These are phyloP conservation scores for Mastomys coucha DNA, from an alignment of 2,113 vertebrate species.

Conservation along the genomic window DNA sequence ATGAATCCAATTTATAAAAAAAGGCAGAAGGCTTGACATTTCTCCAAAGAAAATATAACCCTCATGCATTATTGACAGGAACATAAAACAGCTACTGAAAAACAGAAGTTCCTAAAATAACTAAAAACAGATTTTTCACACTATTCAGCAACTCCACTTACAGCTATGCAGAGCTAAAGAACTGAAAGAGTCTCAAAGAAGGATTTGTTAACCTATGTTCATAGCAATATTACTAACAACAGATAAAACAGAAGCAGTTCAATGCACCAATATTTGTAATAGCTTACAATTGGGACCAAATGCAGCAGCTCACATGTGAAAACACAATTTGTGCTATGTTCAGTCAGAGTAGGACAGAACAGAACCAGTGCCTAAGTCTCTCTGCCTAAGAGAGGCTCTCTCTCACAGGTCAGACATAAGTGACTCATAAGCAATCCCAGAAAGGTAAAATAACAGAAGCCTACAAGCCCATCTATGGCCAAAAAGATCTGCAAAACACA, in stretches of 20 bases:
- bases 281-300: slow-evolving; percentile 48
- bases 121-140: slow-evolving; percentile 2
- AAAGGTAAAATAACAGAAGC: neutral
- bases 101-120: neutral
- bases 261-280: neutral
- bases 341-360: neutral
- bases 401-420: slow-evolving; percentile 50
- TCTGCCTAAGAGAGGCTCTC: neutral
- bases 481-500: neutral
- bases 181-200: neutral
- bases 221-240: neutral
- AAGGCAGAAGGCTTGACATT: neutral
- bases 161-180: neutral
- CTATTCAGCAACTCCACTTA: neutral
- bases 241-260: neutral
- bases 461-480: neutral
- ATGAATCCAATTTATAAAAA: neutral
- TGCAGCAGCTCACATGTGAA: neutral
- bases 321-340: neutral
- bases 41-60: neutral
- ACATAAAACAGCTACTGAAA: neutral
- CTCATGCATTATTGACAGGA: neutral
- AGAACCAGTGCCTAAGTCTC: slow-evolving; percentile 20
- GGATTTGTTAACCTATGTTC: neutral
- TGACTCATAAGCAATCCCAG: slow-evolving; percentile 19